Base-by-base conservation (phyloP, 1,140 invertebrate genomes). In the Drosophila repleta region DNA sequence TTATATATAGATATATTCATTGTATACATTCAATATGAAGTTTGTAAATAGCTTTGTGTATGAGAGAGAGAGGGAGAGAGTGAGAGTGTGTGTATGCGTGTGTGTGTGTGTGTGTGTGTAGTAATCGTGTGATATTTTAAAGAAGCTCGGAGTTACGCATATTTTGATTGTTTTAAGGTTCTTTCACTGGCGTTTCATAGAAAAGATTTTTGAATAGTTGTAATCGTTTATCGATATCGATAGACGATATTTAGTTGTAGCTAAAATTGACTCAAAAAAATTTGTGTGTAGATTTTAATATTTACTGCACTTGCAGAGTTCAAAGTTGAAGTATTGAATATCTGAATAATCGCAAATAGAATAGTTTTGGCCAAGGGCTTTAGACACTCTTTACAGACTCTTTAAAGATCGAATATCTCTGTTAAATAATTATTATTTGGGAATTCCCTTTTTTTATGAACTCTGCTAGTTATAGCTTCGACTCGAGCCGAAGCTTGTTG, bases 131-230 rank as follows among this genome's bases (percentile, higher is more conserved):
- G 26, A 53, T 61, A 51, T 43, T 63, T 46, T 62, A 66, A 78
- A 83, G 83, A 88, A 88, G 83, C 83, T 88, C 83, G 74, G 79
- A 74, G 76, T 88, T 87, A 68, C 76, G 66, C 75, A 74, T 72
- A 63, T 88, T 88, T 88, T 88, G 83, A 88, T 88, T 88, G 83
- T 88, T 88, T 79, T 62, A 37, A 74, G 63, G 65, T 62, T 29
- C 10, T 46, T 58, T 39, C 55, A 53, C 55, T 72, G 55, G 26
- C 53, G 24, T 69, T 61, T 48, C 21, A 39, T 37, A 26, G 39
- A 48, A 69, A 55, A 69, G 26, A 35, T 60, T 58, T 17, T 56
- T 64, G 74, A 53, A 32, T 61, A 55, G 20, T 48, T 18, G 58
- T 37, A 21, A 51, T 29, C 48, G 24, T 15, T 51, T 17, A 51